Percentiles rank a stretch among this genome's conserved stretches.
Conservation (phyloP, 2,888 invertebrate genomes). For the Pseudanteris insignis region DNA sequence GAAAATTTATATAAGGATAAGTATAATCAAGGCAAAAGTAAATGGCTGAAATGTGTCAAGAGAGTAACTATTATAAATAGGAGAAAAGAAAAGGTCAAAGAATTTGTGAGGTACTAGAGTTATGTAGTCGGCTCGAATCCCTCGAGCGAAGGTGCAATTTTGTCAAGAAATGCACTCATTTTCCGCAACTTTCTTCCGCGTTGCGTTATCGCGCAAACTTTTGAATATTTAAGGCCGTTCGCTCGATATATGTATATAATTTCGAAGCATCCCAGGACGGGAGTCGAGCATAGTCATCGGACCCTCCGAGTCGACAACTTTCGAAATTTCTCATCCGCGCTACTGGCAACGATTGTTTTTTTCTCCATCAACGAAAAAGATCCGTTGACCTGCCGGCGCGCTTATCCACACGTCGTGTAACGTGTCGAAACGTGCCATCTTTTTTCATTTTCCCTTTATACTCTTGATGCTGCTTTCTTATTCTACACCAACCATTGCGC, state of each 20-base stretch:
- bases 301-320: constrained; percentile 23
- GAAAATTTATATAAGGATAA: constrained; percentile 10
- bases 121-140: constrained; percentile 20
- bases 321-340: constrained; percentile 32
- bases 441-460: constrained; percentile 39
- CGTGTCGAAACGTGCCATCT: constrained; percentile 41
- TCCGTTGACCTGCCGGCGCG: constrained; percentile 27
- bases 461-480: constrained; percentile 32
- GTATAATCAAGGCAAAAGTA: constrained; percentile 5
- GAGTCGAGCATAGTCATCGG: constrained; percentile 4
- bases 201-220: constrained; percentile 31
- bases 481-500: constrained; percentile 35
- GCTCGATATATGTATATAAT: constrained; percentile 36
- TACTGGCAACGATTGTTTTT: constrained; percentile 27
- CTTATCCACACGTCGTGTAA: constrained; percentile 40
- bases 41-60: constrained; percentile 31
- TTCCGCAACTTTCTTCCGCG: constrained; percentile 37
- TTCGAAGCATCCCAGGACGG: constrained; percentile 10
- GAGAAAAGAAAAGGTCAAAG: constrained; percentile 10
- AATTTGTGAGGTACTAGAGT: constrained; percentile 19
- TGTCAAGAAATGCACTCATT: constrained; percentile 39
- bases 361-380: constrained; percentile 23
- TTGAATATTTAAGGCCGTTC: constrained; percentile 36
- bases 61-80: constrained; percentile 26
- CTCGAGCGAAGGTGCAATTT: constrained; percentile 34